Base-by-base conservation (phyloP, 2,113 vertebrate species). In the Mirounga angustirostris region DNA sequence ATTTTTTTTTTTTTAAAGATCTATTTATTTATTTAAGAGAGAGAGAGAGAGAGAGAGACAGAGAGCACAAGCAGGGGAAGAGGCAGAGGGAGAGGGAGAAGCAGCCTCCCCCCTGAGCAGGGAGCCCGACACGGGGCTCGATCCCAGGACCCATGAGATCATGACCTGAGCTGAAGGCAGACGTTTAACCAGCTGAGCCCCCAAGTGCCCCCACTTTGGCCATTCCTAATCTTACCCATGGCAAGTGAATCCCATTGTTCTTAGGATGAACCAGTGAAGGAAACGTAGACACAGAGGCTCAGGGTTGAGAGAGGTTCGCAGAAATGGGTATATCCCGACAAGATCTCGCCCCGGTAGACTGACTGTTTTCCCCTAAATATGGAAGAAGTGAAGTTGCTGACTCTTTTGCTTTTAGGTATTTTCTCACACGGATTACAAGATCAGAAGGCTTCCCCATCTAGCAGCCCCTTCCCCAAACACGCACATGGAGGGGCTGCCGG, bases 401-500 rank as follows among this genome's bases (percentile, higher is more conserved):
- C 21, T 61, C 67, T 89, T 71, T 61, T 54, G 19, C 14, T 91
- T 63, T 43, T 24, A 61, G 43, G 5, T 22, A 26, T 86, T 54
- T 83, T 43, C 67, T 36, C 88, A 13, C 14, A 83, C 9, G 24
- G 52, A 94, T 21, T 7, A n/a, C 36, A 65, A 73, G 9, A 36
- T 24, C 50, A 11, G 19, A 80, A 89, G 33, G 15, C 2, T 50
- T 67, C 30, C 40, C n/a, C 8, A 21, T 40, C 10, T 10, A 24
- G 28, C 10, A 69, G 5, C 22, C 14, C 9, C 15, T 87, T 80
- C 28, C 18, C 58, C n/a, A 26, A 26, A 5, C 13, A 69, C 21
- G 54, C n/a, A 24, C 14, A 18, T 14, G 14, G 12, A 21, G 61
- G 43, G 10, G 24, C 15, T 4, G 5, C 3, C 1, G 65, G 1